A percentile compares a stretch with the other conserved stretches of the same genome.
Conservation (phyloP, 2,113 vertebrate species). For the Tyto alba region DNA sequence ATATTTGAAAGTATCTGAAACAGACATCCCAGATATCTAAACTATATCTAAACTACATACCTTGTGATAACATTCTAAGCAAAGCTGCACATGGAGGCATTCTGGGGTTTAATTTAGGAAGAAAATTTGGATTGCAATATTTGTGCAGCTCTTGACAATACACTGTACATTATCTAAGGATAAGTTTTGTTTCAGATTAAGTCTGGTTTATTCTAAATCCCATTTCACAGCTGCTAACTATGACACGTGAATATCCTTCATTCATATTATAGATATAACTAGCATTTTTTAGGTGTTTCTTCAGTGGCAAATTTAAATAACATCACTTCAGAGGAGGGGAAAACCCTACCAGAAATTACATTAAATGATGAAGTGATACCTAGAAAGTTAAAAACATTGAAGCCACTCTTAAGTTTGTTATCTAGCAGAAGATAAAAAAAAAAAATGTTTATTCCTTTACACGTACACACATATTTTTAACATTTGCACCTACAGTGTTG, state of each 20-base stretch:
- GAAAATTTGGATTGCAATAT: not conserved
- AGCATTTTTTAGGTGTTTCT: not conserved
- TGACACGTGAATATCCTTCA: not conserved
- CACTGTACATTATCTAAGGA: not conserved
- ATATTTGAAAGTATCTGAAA: not conserved
- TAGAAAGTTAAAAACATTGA: not conserved
- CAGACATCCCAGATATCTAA: not conserved
- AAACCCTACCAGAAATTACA: not conserved
- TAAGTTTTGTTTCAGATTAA: not conserved
- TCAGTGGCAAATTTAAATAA: not conserved
- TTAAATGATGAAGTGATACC: not conserved
- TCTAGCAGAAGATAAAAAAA: not conserved
- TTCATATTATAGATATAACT: not conserved
- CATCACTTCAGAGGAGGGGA: not conserved
- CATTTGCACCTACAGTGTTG: not conserved
- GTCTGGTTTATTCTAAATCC: not conserved
- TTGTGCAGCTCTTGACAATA: not conserved
- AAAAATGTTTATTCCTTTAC: not conserved
- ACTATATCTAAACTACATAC: not conserved
- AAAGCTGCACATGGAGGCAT: not conserved
- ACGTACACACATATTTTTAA: not conserved
- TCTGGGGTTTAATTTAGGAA: not conserved
- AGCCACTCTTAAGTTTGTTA: not conserved
- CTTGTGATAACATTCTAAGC: not conserved
- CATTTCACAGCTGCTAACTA: not conserved